Evolutionary conservation across 2,797 vertebrate genomes (phyloP).

Genomic region (Pangasius djambal): DNA sequence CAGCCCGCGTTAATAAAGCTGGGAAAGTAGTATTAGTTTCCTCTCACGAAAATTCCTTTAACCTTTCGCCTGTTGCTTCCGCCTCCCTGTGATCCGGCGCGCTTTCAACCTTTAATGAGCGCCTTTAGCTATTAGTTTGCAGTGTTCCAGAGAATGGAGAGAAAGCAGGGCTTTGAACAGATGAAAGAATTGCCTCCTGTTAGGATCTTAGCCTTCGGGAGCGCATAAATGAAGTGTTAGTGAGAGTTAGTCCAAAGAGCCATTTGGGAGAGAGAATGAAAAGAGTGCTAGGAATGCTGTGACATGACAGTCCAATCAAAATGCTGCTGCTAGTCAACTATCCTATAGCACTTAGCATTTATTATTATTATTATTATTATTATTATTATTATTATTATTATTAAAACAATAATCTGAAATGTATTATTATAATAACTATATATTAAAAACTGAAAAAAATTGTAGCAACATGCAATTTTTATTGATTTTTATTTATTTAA

Average conservation of each 20-base stretch:
- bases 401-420: too few species aligned
- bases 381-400: neutral
- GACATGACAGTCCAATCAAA: neutral
- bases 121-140: neutral
- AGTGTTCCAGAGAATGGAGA: neutral
- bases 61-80: constrained; percentile 23
- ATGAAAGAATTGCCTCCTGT: neutral
- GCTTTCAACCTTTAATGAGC: constrained; percentile 29
- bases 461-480: neutral
- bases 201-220: neutral
- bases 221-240: neutral
- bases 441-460: neutral
- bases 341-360: neutral
- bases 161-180: neutral
- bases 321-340: neutral
- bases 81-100: neutral
- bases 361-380: neutral
- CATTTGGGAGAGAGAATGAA: neutral
- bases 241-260: neutral
- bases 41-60: neutral
- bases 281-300: neutral
- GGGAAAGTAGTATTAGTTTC: neutral
- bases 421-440: neutral
- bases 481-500: too few species aligned
- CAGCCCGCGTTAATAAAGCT: neutral